Base-by-base conservation (phyloP, 2,888 invertebrate species). In the Mantis religiosa region DNA sequence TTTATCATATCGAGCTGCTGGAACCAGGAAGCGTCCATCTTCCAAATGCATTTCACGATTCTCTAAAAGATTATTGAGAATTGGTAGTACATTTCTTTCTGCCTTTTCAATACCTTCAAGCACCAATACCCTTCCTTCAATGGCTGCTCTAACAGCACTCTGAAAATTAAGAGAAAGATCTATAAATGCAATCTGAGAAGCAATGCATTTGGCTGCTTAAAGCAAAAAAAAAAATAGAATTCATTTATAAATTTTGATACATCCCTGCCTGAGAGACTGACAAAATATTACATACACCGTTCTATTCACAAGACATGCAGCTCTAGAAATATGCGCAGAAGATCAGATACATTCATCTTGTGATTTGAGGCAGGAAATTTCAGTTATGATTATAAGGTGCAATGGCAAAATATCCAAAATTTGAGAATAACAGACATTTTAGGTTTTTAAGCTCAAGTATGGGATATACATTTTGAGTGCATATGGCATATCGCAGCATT, bases 1-100 rank as follows among this genome's bases (percentile, higher is more conserved):
- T 92, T 97, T 97, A 92, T 99, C 99, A 92, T 98, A 99, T 94
- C 98, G 95, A 6, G 95, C 94, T 14, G 98, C 96, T 0, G 98
- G 97, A 92, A 99, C 97, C 82, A 99, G 94, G 92, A 99, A 98
- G 91, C 98, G 94, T 0, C 99, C 99, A 94, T 99, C 99, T 94
- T 99, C 99, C 90, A 99, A 94, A 93, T 99, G 98, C 99, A 99
- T 99, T 94, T 99, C 99, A 89, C 99, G 95, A 93, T 99, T 99
- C 94, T 99, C 99, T 88, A 99, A 94, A 88, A 99, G 94, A 94
- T 99, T 99, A 93, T 99, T 99, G 83, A 99, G 94, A 86, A 99
- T 97, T 81, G 99, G 99, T 90, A 99, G 94, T 83, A 99, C 99
- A 94, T 99, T 99, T 87, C 99, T 95, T 93, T 99, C 99, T 0